phyloP scores from a whole-genome alignment of 2,113 vertebrate species.

The Apistogramma diplotaenia region DNA sequence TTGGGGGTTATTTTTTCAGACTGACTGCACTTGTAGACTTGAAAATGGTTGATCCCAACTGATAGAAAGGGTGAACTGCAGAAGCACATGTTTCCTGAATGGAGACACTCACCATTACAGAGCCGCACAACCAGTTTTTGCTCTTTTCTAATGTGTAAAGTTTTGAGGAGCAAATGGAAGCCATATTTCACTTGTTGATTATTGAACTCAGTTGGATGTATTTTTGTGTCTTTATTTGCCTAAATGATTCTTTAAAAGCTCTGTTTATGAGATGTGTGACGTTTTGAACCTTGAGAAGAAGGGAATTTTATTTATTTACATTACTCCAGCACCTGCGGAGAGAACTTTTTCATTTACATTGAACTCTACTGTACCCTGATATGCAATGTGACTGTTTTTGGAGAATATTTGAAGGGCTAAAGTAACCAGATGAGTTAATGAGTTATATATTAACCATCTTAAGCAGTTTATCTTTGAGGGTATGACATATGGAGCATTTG shows the following conservation, averaged over 20 bases:
- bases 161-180: background rate
- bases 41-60: background rate
- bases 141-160: background rate
- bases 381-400: constrained; percentile 29
- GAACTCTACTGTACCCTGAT: background rate
- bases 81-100: constrained; percentile 12
- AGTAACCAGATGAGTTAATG: background rate
- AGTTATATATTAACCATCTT: background rate
- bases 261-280: background rate
- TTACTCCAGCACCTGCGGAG: background rate
- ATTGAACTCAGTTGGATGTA: background rate
- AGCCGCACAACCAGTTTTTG: background rate
- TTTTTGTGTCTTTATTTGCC: background rate
- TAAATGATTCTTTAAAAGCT: background rate
- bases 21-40: background rate
- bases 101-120: background rate
- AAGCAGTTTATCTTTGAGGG: background rate
- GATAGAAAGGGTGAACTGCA: background rate
- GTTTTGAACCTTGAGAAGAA: background rate
- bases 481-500: background rate
- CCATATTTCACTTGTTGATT: background rate
- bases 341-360: background rate
- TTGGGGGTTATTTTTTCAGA: background rate
- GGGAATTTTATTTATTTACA: background rate
- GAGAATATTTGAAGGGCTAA: constrained; percentile 50